Evolutionary conservation across 2,797 vertebrate species (phyloP).

Genomic region (Danio albolineatus): DNA sequence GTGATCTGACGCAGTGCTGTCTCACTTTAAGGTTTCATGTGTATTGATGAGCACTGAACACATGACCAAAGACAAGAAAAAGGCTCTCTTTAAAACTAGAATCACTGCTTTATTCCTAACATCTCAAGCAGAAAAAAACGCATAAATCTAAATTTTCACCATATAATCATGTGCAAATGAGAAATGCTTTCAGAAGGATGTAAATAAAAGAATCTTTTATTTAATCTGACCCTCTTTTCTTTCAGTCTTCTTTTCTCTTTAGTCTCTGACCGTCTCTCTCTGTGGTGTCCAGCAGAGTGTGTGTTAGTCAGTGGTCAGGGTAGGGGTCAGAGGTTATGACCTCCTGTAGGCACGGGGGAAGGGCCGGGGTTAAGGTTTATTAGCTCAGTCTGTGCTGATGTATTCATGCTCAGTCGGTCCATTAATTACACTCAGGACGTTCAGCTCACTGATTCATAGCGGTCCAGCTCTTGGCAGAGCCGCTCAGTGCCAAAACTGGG

Average conservation of each 20-base stretch:
- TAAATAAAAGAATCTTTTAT: slow-evolving; percentile 29
- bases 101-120: slow-evolving; percentile 38
- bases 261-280: slow-evolving; percentile 4
- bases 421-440: slow-evolving; percentile 20
- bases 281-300: not conserved
- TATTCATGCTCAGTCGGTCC: not conserved
- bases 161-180: slow-evolving; percentile 33
- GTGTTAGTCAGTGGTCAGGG: slow-evolving; percentile 3
- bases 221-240: slow-evolving; percentile 3
- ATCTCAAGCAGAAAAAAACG: slow-evolving; percentile 25
- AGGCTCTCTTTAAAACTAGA: slow-evolving; percentile 17
- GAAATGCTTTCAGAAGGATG: slow-evolving; percentile 23
- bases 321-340: slow-evolving; percentile 25
- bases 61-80: not conserved
- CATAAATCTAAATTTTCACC: slow-evolving; percentile 18
- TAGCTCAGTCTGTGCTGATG: slow-evolving; percentile 18
- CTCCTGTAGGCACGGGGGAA: slow-evolving; percentile 6
- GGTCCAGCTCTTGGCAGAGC: slow-evolving; percentile 12
- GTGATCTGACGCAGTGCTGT: not conserved
- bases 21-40: slow-evolving; percentile 13
- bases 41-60: not conserved
- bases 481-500: not conserved
- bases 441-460: not conserved
- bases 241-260: slow-evolving; percentile 9
- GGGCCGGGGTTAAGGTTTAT: slow-evolving; percentile 22